phyloP scores from a whole-genome alignment of 35 echinoderm and acorn worm genomes.

The Apostichopus parvimensis region DNA sequence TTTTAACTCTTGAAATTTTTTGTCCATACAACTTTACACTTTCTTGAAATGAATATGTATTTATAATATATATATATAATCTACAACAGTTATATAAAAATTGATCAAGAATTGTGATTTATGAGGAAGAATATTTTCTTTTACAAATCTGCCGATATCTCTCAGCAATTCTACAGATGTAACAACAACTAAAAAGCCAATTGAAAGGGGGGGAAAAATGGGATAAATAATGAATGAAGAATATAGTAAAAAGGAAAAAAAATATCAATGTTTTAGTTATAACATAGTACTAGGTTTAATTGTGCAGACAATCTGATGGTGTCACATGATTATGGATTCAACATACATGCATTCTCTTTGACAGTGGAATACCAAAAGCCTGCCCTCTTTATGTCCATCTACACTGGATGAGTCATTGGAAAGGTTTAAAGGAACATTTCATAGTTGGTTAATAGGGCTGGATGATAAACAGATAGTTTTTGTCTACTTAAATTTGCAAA shows the following conservation, averaged over 20 bases:
- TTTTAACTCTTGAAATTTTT: slow-evolving; percentile 50
- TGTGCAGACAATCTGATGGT: neutral
- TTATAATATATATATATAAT: slow-evolving; percentile 65
- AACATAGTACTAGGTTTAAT: neutral
- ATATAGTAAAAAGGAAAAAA: neutral
- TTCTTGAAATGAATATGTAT: slow-evolving; percentile 63
- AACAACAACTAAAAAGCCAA: too few species aligned
- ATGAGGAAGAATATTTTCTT: slow-evolving; percentile 54
- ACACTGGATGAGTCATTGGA: too few species aligned
- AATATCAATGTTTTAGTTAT: neutral
- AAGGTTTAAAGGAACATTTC: too few species aligned
- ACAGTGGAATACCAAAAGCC: neutral
- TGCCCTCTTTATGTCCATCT: neutral
- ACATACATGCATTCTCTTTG: too few species aligned
- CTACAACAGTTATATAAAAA: slow-evolving; percentile 62
- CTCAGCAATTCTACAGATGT: neutral
- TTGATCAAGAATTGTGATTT: slow-evolving; percentile 52
- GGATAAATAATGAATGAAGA: neutral
- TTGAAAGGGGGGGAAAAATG: neutral
- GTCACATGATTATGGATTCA: neutral
- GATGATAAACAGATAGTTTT: too few species aligned
- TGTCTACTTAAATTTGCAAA: too few species aligned
- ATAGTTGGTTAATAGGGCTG: too few species aligned
- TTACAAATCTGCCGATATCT: slow-evolving; percentile 22
- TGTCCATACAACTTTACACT: slow-evolving; percentile 55